Evolutionary conservation across 2,888 invertebrate species (phyloP), one percentile per base, ranked within the genome.

Genomic region (Smittia aterrima): DNA sequence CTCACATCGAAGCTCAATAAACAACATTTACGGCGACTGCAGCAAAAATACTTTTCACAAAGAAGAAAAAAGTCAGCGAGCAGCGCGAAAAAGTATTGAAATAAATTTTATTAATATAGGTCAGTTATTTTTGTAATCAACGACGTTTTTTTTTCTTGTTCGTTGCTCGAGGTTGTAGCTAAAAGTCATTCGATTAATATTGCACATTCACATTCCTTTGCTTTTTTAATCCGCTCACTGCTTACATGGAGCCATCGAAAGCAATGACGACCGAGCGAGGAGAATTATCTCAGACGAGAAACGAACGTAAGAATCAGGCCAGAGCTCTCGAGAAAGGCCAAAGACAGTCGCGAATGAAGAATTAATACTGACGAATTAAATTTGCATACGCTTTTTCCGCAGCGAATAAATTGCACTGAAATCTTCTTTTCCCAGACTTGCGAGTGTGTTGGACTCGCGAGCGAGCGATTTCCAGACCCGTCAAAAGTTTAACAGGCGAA

Each of bases 111-210:
- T 40, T 53, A 70, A 70, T 70, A 70, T 70, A 70, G 70, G 70
- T 70, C 70, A 70, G 70, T 70, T 70, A 70, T 70, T 70, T 70
- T 27, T 70, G 68, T 68, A 68, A 70, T 70, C 70, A 70, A 70
- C 54, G 25, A 70, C 27, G 20, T 22, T 20, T 4, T 20, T 18
- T 47, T 47, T 16, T 47, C 47, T 47, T 47, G 47, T 16, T 16
- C 11, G 47, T 11, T 32, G 32, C 47, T 47, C 47, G 47, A 47
- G 47, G n/a, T 47, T 47, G 47, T 16, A 47, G 16, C 47, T 2
- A 16, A 47, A 47, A 47, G 47, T 47, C 47, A 47, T 47, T 47
- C 47, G 16, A 47, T 47, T 47, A 47, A 47, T 47, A 47, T 47
- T 47, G 47, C 47, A 47, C 47, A 47, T 47, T 47, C 16, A 47